These are phyloP conservation scores for Polypedilum pembai DNA, from an alignment of 1,140 invertebrate genomes.

Conservation along the genomic window DNA sequence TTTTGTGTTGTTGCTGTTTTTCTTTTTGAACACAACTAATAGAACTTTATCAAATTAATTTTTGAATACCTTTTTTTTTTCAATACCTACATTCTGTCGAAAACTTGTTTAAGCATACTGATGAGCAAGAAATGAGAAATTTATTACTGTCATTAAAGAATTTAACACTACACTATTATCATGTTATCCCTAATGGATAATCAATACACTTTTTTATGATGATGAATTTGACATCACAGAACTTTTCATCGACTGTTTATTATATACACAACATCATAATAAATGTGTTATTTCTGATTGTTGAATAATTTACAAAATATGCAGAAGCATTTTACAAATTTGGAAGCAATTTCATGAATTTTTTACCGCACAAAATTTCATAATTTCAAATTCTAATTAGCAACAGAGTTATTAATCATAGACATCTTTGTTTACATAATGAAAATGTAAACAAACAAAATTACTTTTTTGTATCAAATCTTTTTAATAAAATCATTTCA, in stretches of 20 bases:
- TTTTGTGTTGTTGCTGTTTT: constrained; percentile 10
- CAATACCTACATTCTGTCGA: too few relatives aligned
- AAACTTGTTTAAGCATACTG: too few relatives aligned
- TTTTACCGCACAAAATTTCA: too few relatives aligned
- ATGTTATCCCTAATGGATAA: constrained; percentile 14
- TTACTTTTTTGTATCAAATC: too few relatives aligned
- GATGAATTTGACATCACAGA: constrained; percentile 2
- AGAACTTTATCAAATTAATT: not conserved
- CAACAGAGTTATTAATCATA: too few relatives aligned
- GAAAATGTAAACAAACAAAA: too few relatives aligned
- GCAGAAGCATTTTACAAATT: constrained; percentile 4
- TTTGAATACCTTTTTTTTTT: too few relatives aligned
- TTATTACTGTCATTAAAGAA: too few relatives aligned
- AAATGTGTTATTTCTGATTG: too few relatives aligned
- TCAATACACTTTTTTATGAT: not conserved
- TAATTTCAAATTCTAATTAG: too few relatives aligned
- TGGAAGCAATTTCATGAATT: not conserved
- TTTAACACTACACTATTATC: not conserved
- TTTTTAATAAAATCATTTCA: too few relatives aligned
- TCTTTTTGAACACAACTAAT: not conserved
- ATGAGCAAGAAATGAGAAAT: not conserved
- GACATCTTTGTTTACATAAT: too few relatives aligned
- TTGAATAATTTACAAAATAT: not conserved
- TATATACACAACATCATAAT: not conserved
- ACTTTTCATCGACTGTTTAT: not conserved